Conservation (phyloP, 2,888 invertebrate species). For the Polyommatus icarus region DNA sequence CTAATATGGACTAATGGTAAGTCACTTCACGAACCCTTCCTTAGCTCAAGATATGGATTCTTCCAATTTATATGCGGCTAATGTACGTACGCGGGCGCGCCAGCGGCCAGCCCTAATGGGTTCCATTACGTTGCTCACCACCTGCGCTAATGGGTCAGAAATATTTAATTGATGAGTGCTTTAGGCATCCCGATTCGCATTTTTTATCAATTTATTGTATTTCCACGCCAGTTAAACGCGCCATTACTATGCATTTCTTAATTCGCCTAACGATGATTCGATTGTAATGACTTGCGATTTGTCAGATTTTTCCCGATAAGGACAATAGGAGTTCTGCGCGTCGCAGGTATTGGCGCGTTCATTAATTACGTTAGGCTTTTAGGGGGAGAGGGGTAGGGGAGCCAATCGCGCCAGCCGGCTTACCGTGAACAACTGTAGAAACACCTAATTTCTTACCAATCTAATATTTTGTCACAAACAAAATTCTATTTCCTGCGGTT, state of each 20-base stretch:
- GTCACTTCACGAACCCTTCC: slow-evolving; percentile 16
- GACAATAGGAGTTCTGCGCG: slow-evolving; percentile 3
- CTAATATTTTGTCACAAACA: too few relatives aligned
- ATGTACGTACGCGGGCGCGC: slow-evolving; percentile 52
- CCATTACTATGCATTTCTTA: slow-evolving; percentile 34
- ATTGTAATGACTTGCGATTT: slow-evolving; percentile 26
- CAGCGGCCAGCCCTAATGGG: slow-evolving; percentile 65
- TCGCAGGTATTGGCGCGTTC: neutral
- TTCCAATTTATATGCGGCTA: slow-evolving; percentile 53
- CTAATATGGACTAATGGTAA: neutral
- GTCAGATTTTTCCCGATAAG: slow-evolving; percentile 7
- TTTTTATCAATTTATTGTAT: slow-evolving; percentile 61
- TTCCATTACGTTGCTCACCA: slow-evolving; percentile 73
- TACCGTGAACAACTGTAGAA: neutral
- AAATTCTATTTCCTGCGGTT: too few relatives aligned
- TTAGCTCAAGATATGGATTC: slow-evolving; percentile 46
- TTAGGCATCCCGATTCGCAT: slow-evolving; percentile 63
- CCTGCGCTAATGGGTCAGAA: slow-evolving; percentile 75
- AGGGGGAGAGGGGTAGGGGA: neutral
- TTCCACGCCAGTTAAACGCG: slow-evolving; percentile 44
- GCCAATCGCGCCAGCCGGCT: neutral
- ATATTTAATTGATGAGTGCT: slow-evolving; percentile 75
- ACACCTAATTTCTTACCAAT: neutral
- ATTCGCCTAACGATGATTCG: slow-evolving; percentile 20
- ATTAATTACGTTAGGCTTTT: slow-evolving; percentile 5